Evolutionary conservation across 2,113 vertebrate species (phyloP), one percentile per base, ranked within the genome.

Genomic region (Illadopsis cleaveri): DNA sequence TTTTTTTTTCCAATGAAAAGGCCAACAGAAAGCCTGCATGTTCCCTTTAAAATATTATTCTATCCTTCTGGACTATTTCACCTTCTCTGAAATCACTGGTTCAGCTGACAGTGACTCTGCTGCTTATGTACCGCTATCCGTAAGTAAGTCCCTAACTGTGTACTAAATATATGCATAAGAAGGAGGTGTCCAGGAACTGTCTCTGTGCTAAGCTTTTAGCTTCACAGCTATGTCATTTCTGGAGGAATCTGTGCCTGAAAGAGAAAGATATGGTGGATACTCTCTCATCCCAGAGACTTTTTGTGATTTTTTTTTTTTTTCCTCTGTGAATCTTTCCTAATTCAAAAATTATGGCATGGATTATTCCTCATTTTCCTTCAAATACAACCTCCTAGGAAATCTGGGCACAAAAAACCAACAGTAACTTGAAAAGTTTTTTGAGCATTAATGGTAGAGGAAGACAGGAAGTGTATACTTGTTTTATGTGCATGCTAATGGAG

Each of bases 91-190:
- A 89, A 62, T 87, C 77, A 90, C 58, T 82, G 62, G 24, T 85
- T 96, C 89, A 85, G 50, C 78, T 88, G 92, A 86, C 66, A 68
- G 38, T 91, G 89, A 85, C 71, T 86, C 72, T 82, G 30, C 61
- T 92, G 60, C 56, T 86, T 85, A 62, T 62, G 47, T 51, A 44
- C 72, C 1, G 0, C 47, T 83, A 65, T 25, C 27, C 1, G 3
- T 81, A 89, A 78, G 76, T 60, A 56, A 45, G 81, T n/a, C 87
- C 87, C 53, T 71, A 68, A 35, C 60, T 75, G 48, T 1, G 0
- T 44, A 17, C 82, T 85, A 84, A 89, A 77, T 96, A 83, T 94
- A 84, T 35, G 40, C 48, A 57, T 71, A 53, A 5, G 19, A 76
- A 89, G 66, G 70, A 92, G 83, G 86, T 45, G 44, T 79, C 80